Evolutionary conservation across 2,888 invertebrate genomes (phyloP).

Genomic region (Drosophila merina): DNA sequence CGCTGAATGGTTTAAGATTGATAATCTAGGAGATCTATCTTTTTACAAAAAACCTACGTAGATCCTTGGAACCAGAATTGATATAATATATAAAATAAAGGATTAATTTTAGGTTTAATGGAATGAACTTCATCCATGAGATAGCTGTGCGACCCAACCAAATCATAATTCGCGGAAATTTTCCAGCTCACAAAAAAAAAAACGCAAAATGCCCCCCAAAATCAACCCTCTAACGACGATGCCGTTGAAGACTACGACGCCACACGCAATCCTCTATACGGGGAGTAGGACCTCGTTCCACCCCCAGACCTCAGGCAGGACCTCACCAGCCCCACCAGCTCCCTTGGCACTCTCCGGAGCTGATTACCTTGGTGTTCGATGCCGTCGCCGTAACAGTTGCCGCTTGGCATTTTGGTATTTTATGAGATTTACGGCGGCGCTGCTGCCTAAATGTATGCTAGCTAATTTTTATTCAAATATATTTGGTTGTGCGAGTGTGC

Average conservation of each 20-base stretch:
- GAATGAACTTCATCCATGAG: neutral
- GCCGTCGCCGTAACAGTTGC: conserved; percentile 72
- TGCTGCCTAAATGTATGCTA: conserved; percentile 73
- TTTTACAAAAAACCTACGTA: too few species aligned
- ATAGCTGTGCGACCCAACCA: neutral
- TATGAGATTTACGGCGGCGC: conserved; percentile 64
- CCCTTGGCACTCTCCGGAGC: conserved; percentile 20
- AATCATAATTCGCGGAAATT: neutral
- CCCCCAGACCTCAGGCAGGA: neutral
- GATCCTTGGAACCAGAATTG: too few species aligned
- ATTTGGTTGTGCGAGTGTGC: conserved; percentile 14
- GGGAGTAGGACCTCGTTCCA: conserved; percentile 10
- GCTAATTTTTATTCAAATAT: conserved; percentile 78
- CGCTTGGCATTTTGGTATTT: conserved; percentile 63
- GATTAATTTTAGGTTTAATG: neutral
- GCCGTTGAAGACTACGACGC: conserved; percentile 47
- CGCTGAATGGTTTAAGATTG: conserved; percentile 8
- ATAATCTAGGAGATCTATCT: too few species aligned
- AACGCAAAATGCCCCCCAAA: conserved; percentile 20
- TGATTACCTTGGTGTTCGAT: conserved; percentile 63
- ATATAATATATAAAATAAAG: neutral
- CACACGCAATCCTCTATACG: conserved; percentile 55
- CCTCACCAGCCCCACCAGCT: conserved; percentile 2
- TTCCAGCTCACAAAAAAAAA: conserved; percentile 10
- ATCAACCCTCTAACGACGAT: conserved; percentile 47